Evolutionary conservation across 2,888 invertebrate species (phyloP), one percentile per base, ranked within the genome.

Genomic region (Bursaphelenchus okinawaensis): DNA sequence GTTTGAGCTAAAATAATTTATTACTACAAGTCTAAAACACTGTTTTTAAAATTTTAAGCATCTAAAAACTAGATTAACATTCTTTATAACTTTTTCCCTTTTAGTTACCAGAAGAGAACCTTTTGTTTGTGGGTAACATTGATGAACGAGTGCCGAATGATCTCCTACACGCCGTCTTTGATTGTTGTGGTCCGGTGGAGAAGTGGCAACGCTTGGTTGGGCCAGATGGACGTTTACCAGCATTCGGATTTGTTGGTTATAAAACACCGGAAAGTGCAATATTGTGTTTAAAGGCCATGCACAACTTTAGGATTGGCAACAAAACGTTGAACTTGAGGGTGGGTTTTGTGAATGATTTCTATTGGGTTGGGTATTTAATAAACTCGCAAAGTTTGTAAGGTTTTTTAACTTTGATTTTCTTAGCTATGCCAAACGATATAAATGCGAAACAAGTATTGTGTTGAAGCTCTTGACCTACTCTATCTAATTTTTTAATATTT

Each of bases 221-320:
- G 9, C 86, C 87, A 0, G 86, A 86, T 63, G 87, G 87, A 54
- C 87, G 87, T 76, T 80, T 87, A 31, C 87, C 87, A 83, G 92
- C 92, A 0, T 96, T 96, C 85, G 96, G 96, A 9, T 98, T 96
- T 86, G 93, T 95, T 86, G 96, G 96, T 86, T 92, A 92, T 84
- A 92, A 91, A 73, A 90, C 91, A 66, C 94, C 96, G 20, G 93
- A 94, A 85, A 91, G 94, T 22, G 96, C 95, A 51, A 87, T 96
- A 75, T 87, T 96, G 72, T 93, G 95, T 73, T 92, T 98, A 71
- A 79, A 86, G 54, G 86, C 98, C 72, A 87, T 99, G 28, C 93
- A 95, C 85, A 92, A 93, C 78, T 89, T 92, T 84, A 89, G 90
- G 84, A 89, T 99, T 60, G 92, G 91, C 65, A 94, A 92, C 75